A percentile compares a stretch with the other conserved stretches of the same genome.
phyloP scores from a whole-genome alignment of 2,797 vertebrate genomes.

The Numenius phaeopus region DNA sequence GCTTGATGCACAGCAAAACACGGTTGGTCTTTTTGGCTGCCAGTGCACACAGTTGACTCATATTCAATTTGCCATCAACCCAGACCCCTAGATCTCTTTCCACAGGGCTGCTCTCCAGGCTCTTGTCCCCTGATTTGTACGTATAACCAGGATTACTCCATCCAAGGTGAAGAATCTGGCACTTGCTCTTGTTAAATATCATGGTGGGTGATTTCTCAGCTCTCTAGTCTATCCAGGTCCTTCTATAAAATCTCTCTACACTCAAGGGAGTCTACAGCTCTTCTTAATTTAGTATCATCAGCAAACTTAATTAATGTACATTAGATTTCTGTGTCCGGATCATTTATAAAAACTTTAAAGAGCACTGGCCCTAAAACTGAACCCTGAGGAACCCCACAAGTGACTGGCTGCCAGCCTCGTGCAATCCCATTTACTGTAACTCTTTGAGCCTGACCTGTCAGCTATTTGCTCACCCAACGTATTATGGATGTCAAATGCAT shows the following conservation, averaged over 20 bases:
- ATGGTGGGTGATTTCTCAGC: neutral
- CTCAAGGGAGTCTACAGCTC: neutral
- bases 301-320: neutral
- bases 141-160: neutral
- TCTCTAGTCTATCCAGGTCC: neutral
- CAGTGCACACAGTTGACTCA: neutral
- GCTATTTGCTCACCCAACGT: neutral
- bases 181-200: neutral
- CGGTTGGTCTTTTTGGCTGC: neutral
- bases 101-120: rapidly evolving
- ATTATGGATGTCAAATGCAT: neutral
- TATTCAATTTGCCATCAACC: neutral
- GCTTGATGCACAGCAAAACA: neutral
- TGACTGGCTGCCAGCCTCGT: neutral
- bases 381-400: rapidly evolving
- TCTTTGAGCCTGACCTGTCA: neutral
- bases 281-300: neutral
- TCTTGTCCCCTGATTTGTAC: rapidly evolving
- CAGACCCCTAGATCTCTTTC: neutral
- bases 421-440: neutral
- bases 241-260: neutral
- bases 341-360: neutral
- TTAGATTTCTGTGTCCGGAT: neutral
- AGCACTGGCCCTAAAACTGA: neutral
- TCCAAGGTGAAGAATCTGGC: rapidly evolving